Conservation (phyloP, 2,797 vertebrate genomes). For the Rallus crepitans region DNA sequence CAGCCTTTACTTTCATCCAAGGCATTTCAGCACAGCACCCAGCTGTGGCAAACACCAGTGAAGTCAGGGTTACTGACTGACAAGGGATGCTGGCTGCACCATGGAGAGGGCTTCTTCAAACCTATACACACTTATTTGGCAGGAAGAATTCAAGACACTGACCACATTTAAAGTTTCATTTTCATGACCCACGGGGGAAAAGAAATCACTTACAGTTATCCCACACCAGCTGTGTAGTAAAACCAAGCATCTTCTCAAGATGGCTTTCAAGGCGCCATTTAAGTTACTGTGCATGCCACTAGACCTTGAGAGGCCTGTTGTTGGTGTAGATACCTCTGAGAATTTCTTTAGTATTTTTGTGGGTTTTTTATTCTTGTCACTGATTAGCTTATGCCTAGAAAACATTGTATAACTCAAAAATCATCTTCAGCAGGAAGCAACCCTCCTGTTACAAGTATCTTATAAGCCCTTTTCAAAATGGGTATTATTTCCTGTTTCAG, state of each 20-base stretch:
- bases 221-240: not conserved
- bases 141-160: not conserved
- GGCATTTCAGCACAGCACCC: not conserved
- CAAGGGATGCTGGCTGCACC: not conserved
- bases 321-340: not conserved
- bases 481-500: not conserved
- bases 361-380: not conserved
- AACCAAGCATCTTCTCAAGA: not conserved
- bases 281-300: not conserved
- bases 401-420: not conserved
- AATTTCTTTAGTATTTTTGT: not conserved
- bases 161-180: not conserved
- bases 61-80: not conserved
- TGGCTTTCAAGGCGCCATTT: not conserved
- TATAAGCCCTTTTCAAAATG: not conserved
- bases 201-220: not conserved
- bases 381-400: not conserved
- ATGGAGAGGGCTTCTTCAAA: not conserved
- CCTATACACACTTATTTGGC: not conserved
- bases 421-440: not conserved
- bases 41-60: rapidly evolving
- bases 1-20: not conserved
- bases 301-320: not conserved
- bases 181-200: not conserved
- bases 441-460: not conserved